A percentile compares a stretch with the other conserved stretches of the same genome.
phyloP scores from a whole-genome alignment of 1,140 invertebrate genomes.

The Drosophila nigromelanica region DNA sequence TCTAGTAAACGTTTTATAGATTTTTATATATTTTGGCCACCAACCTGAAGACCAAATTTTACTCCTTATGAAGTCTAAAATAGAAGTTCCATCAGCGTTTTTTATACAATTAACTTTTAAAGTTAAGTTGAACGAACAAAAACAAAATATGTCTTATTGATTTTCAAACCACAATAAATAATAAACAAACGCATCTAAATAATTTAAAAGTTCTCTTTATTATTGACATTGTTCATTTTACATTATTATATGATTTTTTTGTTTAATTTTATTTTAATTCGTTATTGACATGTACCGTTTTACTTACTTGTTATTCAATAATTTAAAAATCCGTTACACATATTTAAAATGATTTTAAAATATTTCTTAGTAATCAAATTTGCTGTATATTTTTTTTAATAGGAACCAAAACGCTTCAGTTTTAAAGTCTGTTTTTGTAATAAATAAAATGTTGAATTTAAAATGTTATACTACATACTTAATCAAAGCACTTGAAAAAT shows the following conservation, averaged over 20 bases:
- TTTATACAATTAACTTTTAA: no score
- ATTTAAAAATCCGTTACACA: constrained; percentile 37
- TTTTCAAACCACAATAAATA: no score
- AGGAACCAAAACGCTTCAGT: constrained; percentile 44
- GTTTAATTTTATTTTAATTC: constrained; percentile 34
- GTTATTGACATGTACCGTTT: constrained; percentile 60
- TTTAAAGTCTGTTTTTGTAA: constrained; percentile 25
- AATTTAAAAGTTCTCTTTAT: constrained; percentile 67
- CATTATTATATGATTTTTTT: constrained; percentile 53
- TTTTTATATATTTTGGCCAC: no score
- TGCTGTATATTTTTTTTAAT: constrained; percentile 9
- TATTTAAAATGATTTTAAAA: constrained; percentile 36
- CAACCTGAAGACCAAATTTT: no score
- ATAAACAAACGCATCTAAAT: not conserved
- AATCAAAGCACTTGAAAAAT: constrained; percentile 55
- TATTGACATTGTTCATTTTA: constrained; percentile 61
- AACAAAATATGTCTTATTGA: no score
- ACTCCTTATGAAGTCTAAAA: no score
- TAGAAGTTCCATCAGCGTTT: no score
- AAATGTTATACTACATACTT: constrained; percentile 46
- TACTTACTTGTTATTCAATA: constrained; percentile 48
- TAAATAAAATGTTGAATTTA: constrained; percentile 52
- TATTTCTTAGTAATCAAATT: constrained; percentile 12
- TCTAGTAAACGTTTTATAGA: no score
- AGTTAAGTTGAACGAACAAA: no score